Conservation (phyloP, 2,113 vertebrate genomes). For the Shinisaurus crocodilurus region DNA sequence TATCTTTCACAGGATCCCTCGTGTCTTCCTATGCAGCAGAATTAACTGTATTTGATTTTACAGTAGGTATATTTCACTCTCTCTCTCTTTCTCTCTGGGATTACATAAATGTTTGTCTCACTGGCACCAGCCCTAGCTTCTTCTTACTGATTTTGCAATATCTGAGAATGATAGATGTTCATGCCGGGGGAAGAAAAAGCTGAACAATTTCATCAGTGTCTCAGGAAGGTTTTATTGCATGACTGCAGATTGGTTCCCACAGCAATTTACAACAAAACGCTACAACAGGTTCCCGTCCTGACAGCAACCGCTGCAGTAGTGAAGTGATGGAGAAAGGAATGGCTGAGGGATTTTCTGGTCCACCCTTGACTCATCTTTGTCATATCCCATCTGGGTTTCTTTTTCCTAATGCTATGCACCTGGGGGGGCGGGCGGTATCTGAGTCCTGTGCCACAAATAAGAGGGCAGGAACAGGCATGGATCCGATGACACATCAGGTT, state of each 20-base stretch:
- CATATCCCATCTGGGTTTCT: slow-evolving; percentile 21
- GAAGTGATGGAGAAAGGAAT: background rate
- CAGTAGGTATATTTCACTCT: slow-evolving; percentile 70
- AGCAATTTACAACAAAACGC: slow-evolving; percentile 62
- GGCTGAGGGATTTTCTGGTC: slow-evolving; percentile 42
- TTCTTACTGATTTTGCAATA: slow-evolving; percentile 37
- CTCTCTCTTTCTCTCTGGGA: slow-evolving; percentile 35
- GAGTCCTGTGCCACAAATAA: background rate
- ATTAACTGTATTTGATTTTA: slow-evolving; percentile 64
- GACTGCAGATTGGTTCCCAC: slow-evolving; percentile 50
- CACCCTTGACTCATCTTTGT: slow-evolving; percentile 14
- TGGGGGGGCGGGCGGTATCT: background rate
- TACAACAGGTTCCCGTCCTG: slow-evolving; percentile 1
- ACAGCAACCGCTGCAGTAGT: background rate
- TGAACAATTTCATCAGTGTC: slow-evolving; percentile 45
- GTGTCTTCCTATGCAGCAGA: slow-evolving; percentile 43
- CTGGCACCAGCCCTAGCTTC: background rate
- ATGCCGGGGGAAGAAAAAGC: slow-evolving; percentile 34
- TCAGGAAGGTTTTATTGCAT: slow-evolving; percentile 55
- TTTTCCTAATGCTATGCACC: background rate
- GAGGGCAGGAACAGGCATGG: background rate
- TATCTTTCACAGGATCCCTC: slow-evolving; percentile 48
- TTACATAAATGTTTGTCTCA: slow-evolving; percentile 63
- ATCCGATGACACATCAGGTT: background rate
- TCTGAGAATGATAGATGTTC: slow-evolving; percentile 38